Base-by-base conservation (phyloP, 2,888 invertebrate genomes). In the Bugulina stolonifera region DNA sequence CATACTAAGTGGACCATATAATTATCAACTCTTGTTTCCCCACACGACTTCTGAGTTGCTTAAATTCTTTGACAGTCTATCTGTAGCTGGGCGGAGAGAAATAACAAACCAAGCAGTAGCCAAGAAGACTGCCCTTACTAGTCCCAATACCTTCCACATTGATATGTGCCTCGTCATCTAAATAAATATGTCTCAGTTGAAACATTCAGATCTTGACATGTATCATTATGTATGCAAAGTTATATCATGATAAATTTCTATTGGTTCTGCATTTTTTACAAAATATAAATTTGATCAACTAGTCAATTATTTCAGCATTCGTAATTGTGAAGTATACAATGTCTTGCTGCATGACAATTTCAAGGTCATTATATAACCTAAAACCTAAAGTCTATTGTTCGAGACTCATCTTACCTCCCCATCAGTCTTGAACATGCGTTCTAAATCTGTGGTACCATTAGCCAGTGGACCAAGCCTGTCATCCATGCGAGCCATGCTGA, bases 31-130 rank as follows among this genome's bases (percentile, higher is more conserved):
- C 27, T 78, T 77, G 22, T 76, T 77, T 10, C 77, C 78, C 14
- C 79, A 73, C 52, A 78, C 71, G 29, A 80, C 80, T 72, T 81
- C 80, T 1, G 79, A 78, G 23, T 78, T 77, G 34, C 77, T 73
- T n/a, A 83, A 76, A 73, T 79, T 81, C 29, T 80, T 77, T 34
- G 76, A 77, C 55, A 83, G 78, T 73, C 82, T 75, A 76, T 83
- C 82, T 0, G 79, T 75, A 55, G 77, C 75, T 0, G 82, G 80
- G 0, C 77, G 75, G 27, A 82, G 73, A 0, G 81, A 77, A 32
- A 83, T 75, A 10, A 82, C 75, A 69, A 81, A 74, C 82, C 83
- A 83, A 14, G 80, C 81, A 32, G 83, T 71, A 54, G 82, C 78
- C 58, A 79, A 78, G 0, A 79, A 73, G 58, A 79, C 73, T 35